These are phyloP conservation scores for Pseudotriccus pelzelni DNA, from an alignment of 2,797 vertebrate genomes.

Conservation along the genomic window DNA sequence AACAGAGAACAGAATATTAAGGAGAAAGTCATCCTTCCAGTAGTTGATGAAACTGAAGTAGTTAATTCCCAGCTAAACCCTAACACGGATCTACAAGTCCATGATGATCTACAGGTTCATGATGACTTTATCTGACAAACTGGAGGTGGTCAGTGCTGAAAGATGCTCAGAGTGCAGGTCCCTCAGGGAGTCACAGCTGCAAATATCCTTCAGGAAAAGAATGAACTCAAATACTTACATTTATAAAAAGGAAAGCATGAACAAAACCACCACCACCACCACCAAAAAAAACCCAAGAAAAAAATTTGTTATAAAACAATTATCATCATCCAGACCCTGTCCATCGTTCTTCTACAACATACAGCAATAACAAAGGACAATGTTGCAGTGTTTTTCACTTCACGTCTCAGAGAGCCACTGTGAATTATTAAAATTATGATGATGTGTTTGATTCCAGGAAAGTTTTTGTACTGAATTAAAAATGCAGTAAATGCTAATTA, in stretches of 20 bases:
- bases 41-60: background rate
- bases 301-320: background rate
- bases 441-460: background rate
- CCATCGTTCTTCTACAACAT: background rate
- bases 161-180: background rate
- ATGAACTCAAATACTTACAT: background rate
- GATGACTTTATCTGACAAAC: background rate
- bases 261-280: background rate
- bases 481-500: background rate
- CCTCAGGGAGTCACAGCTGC: background rate
- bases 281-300: background rate
- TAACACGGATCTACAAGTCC: background rate
- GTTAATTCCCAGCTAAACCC: background rate
- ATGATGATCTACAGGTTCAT: background rate
- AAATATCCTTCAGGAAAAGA: background rate
- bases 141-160: background rate
- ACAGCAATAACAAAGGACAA: background rate
- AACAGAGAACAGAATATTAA: background rate
- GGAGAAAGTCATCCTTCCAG: background rate
- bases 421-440: background rate
- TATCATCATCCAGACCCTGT: background rate
- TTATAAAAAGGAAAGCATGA: background rate
- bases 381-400: background rate
- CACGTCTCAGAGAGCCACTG: background rate
- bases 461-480: slow-evolving; percentile 11